Evolutionary conservation across 1,140 invertebrate genomes (phyloP).

Genomic region (Drosophila asahinai): DNA sequence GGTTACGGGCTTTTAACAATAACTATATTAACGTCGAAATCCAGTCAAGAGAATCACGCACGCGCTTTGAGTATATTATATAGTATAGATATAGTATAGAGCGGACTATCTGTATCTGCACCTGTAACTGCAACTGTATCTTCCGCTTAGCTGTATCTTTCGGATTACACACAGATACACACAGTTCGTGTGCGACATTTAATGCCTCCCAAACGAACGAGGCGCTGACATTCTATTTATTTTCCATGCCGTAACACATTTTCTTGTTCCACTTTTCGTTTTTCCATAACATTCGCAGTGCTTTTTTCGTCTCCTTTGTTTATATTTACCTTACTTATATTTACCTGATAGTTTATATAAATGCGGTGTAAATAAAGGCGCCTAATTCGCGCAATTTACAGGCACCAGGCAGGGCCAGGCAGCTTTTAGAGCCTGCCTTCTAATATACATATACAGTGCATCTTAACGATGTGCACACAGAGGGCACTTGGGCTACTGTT

Average conservation of each 20-base stretch:
- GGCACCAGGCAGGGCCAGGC: slow-evolving; percentile 19
- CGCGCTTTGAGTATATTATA: slow-evolving; percentile 9
- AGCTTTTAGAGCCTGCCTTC: slow-evolving; percentile 24
- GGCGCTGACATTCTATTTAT: slow-evolving; percentile 48
- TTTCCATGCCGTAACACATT: slow-evolving; percentile 59
- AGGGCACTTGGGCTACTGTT: slow-evolving; percentile 37
- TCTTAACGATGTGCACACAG: slow-evolving; percentile 24
- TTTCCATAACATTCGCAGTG: slow-evolving; percentile 6
- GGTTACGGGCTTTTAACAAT: slow-evolving; percentile 13
- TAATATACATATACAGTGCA: slow-evolving; percentile 4
- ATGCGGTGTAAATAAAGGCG: slow-evolving; percentile 51
- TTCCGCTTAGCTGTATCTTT: slow-evolving; percentile 23
- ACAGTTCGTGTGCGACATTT: slow-evolving; percentile 36
- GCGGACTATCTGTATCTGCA: slow-evolving; percentile 1
- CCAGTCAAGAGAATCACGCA: slow-evolving; percentile 12
- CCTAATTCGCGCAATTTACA: slow-evolving; percentile 65
- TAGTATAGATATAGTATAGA: not conserved
- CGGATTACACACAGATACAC: slow-evolving; percentile 8
- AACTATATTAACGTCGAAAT: slow-evolving; percentile 13
- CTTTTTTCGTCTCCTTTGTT: slow-evolving; percentile 13
- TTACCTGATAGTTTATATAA: slow-evolving; percentile 54
- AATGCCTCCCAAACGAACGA: slow-evolving; percentile 11
- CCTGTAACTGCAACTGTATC: slow-evolving; percentile 15
- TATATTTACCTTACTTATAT: slow-evolving; percentile 17
- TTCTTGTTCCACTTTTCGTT: slow-evolving; percentile 1